A percentile compares a stretch with the other conserved stretches of the same genome.
These are phyloP conservation scores for Pollenia angustigena DNA, from an alignment of 2,888 invertebrate genomes.

Conservation along the genomic window DNA sequence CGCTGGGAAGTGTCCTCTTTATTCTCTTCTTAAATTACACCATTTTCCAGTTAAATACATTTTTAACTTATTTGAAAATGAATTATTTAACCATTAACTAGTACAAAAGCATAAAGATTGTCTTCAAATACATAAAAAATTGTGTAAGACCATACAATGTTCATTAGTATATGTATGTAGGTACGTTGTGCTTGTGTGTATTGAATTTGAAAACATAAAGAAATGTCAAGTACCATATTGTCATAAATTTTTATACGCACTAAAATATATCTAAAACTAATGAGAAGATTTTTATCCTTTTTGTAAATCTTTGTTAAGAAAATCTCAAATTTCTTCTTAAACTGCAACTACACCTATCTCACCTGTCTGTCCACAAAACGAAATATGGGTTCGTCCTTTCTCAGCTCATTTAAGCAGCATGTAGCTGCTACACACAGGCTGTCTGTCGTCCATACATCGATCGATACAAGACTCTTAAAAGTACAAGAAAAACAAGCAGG, in stretches of 20 bases:
- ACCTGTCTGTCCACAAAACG: constrained; percentile 58
- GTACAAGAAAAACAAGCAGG: constrained; percentile 58
- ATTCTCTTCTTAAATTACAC: neutral
- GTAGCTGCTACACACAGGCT: constrained; percentile 38
- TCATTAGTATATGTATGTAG: neutral
- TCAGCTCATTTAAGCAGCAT: constrained; percentile 24
- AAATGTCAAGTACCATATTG: constrained; percentile 66
- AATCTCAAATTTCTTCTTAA: constrained; percentile 69
- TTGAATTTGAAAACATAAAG: neutral
- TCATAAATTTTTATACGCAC: constrained; percentile 59
- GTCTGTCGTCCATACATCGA: constrained; percentile 34
- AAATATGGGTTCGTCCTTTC: constrained; percentile 56
- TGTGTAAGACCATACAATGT: neutral
- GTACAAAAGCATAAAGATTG: constrained; percentile 40
- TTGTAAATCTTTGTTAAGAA: constrained; percentile 57
- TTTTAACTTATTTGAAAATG: constrained; percentile 48
- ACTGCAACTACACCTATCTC: constrained; percentile 48
- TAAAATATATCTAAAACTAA: constrained; percentile 63
- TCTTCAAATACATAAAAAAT: no score
- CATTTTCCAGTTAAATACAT: neutral
- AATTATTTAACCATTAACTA: constrained; percentile 63
- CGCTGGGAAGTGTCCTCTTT: neutral
- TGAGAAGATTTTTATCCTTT: constrained; percentile 63
- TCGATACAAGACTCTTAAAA: constrained; percentile 17
- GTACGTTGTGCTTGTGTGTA: neutral